These are phyloP conservation scores for Ochlodes sylvanus DNA, from an alignment of 2,888 invertebrate genomes.

Conservation along the genomic window DNA sequence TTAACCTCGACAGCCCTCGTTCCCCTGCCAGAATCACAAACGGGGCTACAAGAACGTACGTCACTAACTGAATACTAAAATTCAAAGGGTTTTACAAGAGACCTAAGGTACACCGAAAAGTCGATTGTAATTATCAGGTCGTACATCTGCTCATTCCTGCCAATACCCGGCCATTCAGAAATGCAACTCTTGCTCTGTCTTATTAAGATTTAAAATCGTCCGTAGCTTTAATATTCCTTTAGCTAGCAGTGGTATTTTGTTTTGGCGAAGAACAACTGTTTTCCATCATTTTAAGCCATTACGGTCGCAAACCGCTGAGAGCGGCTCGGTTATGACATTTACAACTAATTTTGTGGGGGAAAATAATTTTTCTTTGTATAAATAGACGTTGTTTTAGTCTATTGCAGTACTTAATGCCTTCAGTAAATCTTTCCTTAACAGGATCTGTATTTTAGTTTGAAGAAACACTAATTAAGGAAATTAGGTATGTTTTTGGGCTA, in stretches of 20 bases:
- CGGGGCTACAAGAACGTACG: too few species aligned
- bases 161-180: constrained; percentile 4
- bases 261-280: constrained; percentile 62
- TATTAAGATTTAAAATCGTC: constrained; percentile 8
- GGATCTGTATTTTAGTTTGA: background rate
- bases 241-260: constrained; percentile 44
- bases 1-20: too few species aligned
- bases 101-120: constrained; percentile 49
- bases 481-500: constrained; percentile 25
- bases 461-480: background rate
- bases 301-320: constrained; percentile 51
- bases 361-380: constrained; percentile 10
- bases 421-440: background rate
- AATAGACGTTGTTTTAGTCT: constrained; percentile 2
- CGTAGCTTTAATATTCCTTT: constrained; percentile 1
- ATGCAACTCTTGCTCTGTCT: constrained; percentile 27
- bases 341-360: constrained; percentile 9
- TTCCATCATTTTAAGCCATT: constrained; percentile 57
- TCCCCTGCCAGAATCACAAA: too few species aligned
- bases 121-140: constrained; percentile 73
- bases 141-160: constrained; percentile 60
- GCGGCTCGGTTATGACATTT: constrained; percentile 36
- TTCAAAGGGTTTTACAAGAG: background rate
- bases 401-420: background rate
- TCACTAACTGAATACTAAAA: too few species aligned